Percentiles rank a stretch among this genome's conserved stretches.
phyloP scores from a whole-genome alignment of 2,113 vertebrate species.

The Rana temporaria region DNA sequence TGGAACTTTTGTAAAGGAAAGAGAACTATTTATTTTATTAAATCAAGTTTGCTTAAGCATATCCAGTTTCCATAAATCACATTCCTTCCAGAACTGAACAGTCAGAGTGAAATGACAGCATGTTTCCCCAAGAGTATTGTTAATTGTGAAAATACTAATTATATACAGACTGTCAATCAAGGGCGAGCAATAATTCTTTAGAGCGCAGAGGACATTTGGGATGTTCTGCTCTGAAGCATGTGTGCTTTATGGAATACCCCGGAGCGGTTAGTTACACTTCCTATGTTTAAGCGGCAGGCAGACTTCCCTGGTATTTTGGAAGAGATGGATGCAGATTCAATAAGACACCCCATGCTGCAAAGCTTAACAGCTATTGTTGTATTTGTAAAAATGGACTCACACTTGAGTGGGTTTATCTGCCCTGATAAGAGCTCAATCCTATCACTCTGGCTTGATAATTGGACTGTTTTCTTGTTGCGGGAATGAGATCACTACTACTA shows the following conservation, averaged over 20 bases:
- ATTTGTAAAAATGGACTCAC: constrained; percentile 4
- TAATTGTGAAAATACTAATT: neutral
- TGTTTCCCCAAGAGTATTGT: neutral
- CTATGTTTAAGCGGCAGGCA: neutral
- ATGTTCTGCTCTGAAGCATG: neutral
- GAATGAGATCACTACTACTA: constrained; percentile 54
- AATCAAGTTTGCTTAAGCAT: neutral
- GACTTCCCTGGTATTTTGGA: neutral
- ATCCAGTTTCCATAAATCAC: neutral
- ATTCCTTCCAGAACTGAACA: neutral
- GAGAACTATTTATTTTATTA: neutral
- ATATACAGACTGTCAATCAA: neutral
- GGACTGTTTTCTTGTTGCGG: constrained; percentile 37
- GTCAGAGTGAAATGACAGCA: neutral
- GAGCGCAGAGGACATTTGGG: neutral
- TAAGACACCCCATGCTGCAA: neutral
- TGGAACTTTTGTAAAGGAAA: too few relatives aligned
- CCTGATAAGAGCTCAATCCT: constrained; percentile 8
- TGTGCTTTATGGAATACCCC: neutral
- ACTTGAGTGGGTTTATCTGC: constrained; percentile 30
- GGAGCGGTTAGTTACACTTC: neutral
- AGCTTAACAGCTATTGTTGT: constrained; percentile 4
- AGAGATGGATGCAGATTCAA: neutral
- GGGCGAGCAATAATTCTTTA: neutral
- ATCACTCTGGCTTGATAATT: constrained; percentile 23